These are phyloP conservation scores for Nomada lathburiana DNA, from an alignment of 2,888 invertebrate genomes.

Conservation along the genomic window DNA sequence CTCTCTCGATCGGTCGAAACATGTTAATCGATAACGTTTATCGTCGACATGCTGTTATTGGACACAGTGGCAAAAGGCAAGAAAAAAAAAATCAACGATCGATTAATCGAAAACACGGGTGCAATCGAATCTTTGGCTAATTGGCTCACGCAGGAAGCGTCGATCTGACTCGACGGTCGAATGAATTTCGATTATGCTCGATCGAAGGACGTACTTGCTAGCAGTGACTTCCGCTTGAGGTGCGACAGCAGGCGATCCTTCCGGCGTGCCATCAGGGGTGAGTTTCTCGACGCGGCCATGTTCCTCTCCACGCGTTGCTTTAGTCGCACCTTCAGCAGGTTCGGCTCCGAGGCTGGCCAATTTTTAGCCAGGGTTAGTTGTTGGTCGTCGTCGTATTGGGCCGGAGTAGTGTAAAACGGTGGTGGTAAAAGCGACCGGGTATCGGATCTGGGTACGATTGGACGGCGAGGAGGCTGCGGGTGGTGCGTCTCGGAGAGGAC, in stretches of 20 bases:
- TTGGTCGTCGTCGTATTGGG: conserved; percentile 75
- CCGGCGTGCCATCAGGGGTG: conserved; percentile 93
- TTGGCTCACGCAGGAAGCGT: conserved; percentile 58
- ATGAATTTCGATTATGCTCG: conserved; percentile 43
- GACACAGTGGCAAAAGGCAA: conserved; percentile 78
- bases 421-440: conserved; percentile 15
- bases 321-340: conserved; percentile 96
- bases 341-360: conserved; percentile 96
- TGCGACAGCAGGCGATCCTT: conserved; percentile 91
- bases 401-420: conserved; percentile 36
- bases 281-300: conserved; percentile 88
- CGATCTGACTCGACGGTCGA: conserved; percentile 36
- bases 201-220: conserved; percentile 85
- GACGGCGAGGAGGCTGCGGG: too few species aligned
- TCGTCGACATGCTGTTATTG: conserved; percentile 80
- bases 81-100: conserved; percentile 75
- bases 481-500: too few species aligned
- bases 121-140: conserved; percentile 73
- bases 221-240: conserved; percentile 89
- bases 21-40: conserved; percentile 54
- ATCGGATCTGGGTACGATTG: background rate
- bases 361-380: conserved; percentile 83
- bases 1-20: conserved; percentile 1
- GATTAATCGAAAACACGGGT: conserved; percentile 79
- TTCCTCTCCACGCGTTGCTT: conserved; percentile 96